Conservation (phyloP, 2,888 invertebrate species). For the Deroplatys truncata region DNA sequence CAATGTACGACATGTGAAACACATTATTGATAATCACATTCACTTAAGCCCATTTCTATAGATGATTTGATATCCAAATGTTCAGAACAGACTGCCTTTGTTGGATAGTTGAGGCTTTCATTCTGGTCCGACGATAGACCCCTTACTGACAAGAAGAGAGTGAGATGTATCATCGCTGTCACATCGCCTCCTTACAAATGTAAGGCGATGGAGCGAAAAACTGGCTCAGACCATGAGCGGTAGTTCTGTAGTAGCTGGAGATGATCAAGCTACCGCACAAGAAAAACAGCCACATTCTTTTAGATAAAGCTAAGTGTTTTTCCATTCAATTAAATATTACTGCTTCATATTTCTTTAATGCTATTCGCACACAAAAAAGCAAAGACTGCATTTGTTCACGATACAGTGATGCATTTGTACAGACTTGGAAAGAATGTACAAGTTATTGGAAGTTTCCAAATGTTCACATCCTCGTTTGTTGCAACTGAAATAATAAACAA, state of each 20-base stretch:
- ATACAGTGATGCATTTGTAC: too few species aligned
- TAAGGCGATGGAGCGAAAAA: neutral
- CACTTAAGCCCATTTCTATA: neutral
- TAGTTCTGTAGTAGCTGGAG: neutral
- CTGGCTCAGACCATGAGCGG: neutral
- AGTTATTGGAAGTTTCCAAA: too few species aligned
- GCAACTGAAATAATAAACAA: too few species aligned
- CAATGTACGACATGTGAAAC: neutral
- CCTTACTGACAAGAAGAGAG: neutral
- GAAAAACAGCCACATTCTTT: neutral
- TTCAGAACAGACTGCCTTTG: neutral
- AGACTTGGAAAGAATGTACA: too few species aligned
- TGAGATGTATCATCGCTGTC: neutral
- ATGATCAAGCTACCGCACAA: neutral
- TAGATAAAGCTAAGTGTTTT: neutral
- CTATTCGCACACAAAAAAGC: neutral
- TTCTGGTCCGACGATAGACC: neutral
- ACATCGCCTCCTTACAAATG: neutral
- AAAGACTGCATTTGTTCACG: neutral
- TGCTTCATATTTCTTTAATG: neutral
- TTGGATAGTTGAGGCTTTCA: neutral
- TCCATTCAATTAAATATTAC: neutral
- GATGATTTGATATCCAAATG: neutral
- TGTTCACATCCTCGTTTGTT: too few species aligned
- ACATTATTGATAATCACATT: neutral